Evolutionary conservation across 2,113 vertebrate genomes (phyloP).

Genomic region (Rhea pennata): DNA sequence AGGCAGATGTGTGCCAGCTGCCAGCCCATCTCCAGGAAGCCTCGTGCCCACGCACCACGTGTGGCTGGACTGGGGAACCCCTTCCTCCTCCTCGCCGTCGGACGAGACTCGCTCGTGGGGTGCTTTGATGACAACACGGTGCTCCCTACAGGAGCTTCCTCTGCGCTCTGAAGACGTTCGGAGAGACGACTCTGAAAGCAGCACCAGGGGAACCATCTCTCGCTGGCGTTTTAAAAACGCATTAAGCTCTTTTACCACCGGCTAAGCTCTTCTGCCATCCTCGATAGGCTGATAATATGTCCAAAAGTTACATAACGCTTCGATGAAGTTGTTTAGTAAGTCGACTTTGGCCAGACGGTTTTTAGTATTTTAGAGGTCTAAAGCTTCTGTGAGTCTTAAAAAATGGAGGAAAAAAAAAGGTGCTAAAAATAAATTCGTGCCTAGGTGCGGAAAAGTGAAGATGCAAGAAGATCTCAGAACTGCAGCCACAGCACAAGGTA

Average conservation of each 20-base stretch:
- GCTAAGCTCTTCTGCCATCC: neutral
- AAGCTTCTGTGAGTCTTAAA: conserved; percentile 21
- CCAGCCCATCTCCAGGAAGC: neutral
- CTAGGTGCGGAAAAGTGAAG: conserved; percentile 65
- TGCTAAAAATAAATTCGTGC: conserved; percentile 72
- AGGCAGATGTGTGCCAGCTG: conserved; percentile 40
- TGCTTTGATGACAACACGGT: conserved; percentile 58
- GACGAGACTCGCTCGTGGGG: neutral
- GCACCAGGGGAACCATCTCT: neutral
- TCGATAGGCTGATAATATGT: neutral
- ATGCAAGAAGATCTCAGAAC: conserved; percentile 62
- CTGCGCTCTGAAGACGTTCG: neutral
- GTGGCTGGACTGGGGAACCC: conserved; percentile 39
- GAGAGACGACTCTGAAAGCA: conserved; percentile 4
- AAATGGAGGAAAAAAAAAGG: neutral
- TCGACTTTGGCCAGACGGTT: neutral
- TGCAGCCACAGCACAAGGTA: conserved; percentile 70
- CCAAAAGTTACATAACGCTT: neutral
- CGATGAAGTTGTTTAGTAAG: neutral
- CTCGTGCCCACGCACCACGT: neutral
- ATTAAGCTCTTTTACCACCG: neutral
- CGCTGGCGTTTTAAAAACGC: neutral
- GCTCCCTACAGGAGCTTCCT: conserved; percentile 55
- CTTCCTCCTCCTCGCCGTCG: neutral
- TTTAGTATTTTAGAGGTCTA: conserved; percentile 40